phyloP scores from a whole-genome alignment of 1,140 invertebrate genomes.

The Ladona fulva region DNA sequence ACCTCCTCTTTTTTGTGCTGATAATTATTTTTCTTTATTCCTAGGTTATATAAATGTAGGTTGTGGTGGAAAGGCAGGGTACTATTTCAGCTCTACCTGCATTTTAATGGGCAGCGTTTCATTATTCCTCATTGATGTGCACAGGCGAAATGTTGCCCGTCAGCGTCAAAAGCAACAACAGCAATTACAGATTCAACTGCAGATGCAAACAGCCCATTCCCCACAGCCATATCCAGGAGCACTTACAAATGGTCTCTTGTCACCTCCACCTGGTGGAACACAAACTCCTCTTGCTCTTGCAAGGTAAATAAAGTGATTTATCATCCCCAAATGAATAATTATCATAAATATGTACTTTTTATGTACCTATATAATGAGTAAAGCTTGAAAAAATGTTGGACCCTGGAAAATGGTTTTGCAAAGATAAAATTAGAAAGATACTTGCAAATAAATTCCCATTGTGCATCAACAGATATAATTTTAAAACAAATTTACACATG shows the following conservation, averaged over 20 bases:
- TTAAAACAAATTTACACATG: too few species aligned
- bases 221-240: neutral
- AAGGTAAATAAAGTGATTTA: neutral
- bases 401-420: too few species aligned
- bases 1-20: neutral
- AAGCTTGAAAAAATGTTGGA: too few species aligned
- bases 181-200: neutral
- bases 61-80: constrained; percentile 63
- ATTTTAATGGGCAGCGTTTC: constrained; percentile 63
- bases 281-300: neutral
- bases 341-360: too few species aligned
- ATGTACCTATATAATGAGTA: too few species aligned
- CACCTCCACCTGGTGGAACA: neutral
- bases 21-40: constrained; percentile 12
- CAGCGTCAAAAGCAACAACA: constrained; percentile 34
- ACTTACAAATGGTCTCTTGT: neutral
- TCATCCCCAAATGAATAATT: too few species aligned
- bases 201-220: neutral
- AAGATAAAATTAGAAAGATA: too few species aligned
- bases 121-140: constrained; percentile 70
- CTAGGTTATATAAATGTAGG: constrained; percentile 68
- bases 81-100: constrained; percentile 72
- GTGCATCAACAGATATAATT: too few species aligned
- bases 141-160: constrained; percentile 56
- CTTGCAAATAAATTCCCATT: too few species aligned